phyloP scores from a whole-genome alignment of 2,888 invertebrate genomes.

The Argyresthia albistria region DNA sequence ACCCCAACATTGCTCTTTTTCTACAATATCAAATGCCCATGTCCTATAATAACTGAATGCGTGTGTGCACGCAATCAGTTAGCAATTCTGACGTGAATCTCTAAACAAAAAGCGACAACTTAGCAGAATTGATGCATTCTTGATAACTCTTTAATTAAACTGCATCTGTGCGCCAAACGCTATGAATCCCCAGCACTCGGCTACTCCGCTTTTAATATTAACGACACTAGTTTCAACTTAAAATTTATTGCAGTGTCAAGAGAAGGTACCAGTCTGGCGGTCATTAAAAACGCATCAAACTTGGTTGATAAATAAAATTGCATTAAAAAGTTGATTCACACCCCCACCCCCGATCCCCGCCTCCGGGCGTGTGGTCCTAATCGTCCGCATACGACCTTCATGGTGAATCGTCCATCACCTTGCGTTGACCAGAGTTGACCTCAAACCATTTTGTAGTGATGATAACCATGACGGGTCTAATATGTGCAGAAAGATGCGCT shows the following conservation, averaged over 20 bases:
- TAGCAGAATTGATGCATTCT: conserved; percentile 1
- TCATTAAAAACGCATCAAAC: conserved; percentile 64
- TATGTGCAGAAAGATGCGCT: too few relatives aligned
- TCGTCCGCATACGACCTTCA: too few relatives aligned
- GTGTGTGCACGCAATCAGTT: conserved; percentile 13
- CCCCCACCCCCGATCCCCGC: conserved; percentile 21
- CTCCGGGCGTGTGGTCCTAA: too few relatives aligned
- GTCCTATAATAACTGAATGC: background rate
- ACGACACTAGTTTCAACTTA: too few relatives aligned
- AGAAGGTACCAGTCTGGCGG: conserved; percentile 5
- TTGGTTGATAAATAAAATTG: conserved; percentile 49
- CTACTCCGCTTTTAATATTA: too few relatives aligned
- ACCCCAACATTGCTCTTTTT: conserved; percentile 7
- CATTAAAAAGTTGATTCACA: conserved; percentile 65
- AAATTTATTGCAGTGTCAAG: too few relatives aligned
- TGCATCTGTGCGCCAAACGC: too few relatives aligned
- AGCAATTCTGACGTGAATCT: conserved; percentile 4
- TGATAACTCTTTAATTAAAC: background rate
- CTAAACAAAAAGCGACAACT: background rate
- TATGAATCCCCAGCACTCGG: too few relatives aligned
- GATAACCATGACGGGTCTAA: background rate
- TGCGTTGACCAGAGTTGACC: too few relatives aligned
- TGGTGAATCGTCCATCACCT: too few relatives aligned
- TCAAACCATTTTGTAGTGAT: background rate
- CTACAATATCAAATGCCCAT: conserved; percentile 1